Percentiles rank a stretch among this genome's conserved stretches.
These are phyloP conservation scores for Piezodorus guildinii DNA, from an alignment of 1,140 invertebrate genomes.

Conservation along the genomic window DNA sequence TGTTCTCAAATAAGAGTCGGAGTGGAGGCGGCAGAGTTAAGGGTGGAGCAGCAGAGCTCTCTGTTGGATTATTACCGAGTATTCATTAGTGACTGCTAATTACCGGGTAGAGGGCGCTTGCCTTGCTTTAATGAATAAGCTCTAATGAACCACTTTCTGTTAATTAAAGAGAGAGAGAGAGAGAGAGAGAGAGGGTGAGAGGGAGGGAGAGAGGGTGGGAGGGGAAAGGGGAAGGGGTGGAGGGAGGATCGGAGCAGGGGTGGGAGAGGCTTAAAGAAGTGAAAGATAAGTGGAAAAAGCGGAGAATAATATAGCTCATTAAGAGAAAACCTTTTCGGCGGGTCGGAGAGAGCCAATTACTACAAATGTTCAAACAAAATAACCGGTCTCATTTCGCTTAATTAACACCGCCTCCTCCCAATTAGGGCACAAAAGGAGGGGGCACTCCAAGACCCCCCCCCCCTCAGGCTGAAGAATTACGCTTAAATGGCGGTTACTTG, in stretches of 20 bases:
- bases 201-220: conserved; percentile 1
- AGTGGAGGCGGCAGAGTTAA: conserved; percentile 12
- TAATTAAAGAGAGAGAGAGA: conserved; percentile 52
- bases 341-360: not conserved
- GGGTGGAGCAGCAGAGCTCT: conserved; percentile 8
- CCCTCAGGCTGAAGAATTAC: not conserved
- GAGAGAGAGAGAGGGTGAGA: conserved; percentile 12
- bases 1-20: not conserved
- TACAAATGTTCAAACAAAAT: conserved; percentile 9
- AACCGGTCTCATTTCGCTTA: conserved; percentile 8
- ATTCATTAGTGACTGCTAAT: conserved; percentile 72
- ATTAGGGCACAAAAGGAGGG: not conserved
- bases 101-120: conserved; percentile 37
- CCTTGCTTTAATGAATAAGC: conserved; percentile 76
- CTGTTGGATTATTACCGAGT: conserved; percentile 31
- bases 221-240: not conserved
- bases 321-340: conserved; percentile 4
- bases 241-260: not conserved
- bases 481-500: not conserved
- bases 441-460: not conserved
- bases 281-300: not conserved
- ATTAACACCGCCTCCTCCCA: conserved; percentile 3
- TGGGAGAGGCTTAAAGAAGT: conserved; percentile 2
- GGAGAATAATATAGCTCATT: conserved; percentile 10
- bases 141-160: conserved; percentile 76